Base-by-base conservation (phyloP, 2,113 vertebrate genomes). In the Pseudopipra pipra region DNA sequence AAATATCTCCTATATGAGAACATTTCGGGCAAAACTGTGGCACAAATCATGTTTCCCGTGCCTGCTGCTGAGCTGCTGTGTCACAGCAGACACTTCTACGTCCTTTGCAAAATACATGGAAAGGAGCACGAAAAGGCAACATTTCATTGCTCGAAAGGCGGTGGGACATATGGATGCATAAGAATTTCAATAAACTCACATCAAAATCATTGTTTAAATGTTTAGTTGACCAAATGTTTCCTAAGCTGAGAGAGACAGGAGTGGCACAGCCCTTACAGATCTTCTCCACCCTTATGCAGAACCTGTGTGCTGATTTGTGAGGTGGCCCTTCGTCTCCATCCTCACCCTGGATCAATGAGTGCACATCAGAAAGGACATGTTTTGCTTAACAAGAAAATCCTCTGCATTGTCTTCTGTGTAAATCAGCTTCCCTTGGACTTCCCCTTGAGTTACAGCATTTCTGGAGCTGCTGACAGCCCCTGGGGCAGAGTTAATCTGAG, bases 281-380 rank as follows among this genome's bases (percentile, higher is more conserved):
- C 31, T 89, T 73, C 31, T 66, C 24, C 22, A 70, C 10, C 10
- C 52, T 70, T 4, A 1, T 39, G 41, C 22, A 70, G 28, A 19
- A 11, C 28, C 21, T 43, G 28, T 8, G 21, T 8, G 24, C 12
- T 0, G 2, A 28, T 24, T 19, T 55, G 22, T 0, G 1, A 82
- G 37, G 3, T 73, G 13, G 25, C 5, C 18, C 39, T 66, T 91
- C 33, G 14, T 8, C 12, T 43, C 9, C 16, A 6, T 75, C 47
- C 47, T 79, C 55, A 59, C 24, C 11, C 33, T 68, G 46, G 46
- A 47, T 16, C 4, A 0, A 0, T 19, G 47, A 43, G 6, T 16
- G 16, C 20, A 51, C 28, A 12, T 37, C 37, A 43, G 49, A 65
- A 28, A 70, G 27, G 17, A 35, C 33, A 28, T 21, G 19, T 22